A percentile compares a stretch with the other conserved stretches of the same genome.
Conservation (phyloP, 2,888 invertebrate species). For the Mamestra brassicae region DNA sequence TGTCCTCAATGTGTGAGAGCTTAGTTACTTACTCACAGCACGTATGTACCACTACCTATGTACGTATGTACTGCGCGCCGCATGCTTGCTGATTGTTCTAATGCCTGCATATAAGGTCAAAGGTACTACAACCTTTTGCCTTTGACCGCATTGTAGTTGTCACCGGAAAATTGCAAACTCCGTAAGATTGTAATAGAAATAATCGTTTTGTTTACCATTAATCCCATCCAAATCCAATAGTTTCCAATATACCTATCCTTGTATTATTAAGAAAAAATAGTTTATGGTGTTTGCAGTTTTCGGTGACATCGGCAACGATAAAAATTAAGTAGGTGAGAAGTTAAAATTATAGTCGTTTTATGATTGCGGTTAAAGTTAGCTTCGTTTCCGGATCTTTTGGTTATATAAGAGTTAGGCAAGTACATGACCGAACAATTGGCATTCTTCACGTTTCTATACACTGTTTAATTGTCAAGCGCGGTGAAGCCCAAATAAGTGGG, state of each 20-base stretch:
- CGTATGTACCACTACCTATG: constrained; percentile 14
- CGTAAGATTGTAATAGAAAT: too few species aligned
- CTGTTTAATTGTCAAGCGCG: not conserved
- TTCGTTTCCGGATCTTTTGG: not conserved
- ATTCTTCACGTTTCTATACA: not conserved
- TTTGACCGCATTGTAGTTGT: constrained; percentile 23
- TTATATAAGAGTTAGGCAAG: not conserved
- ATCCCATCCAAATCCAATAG: too few species aligned
- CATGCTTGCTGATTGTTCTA: constrained; percentile 33
- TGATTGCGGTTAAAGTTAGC: not conserved
- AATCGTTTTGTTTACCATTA: too few species aligned
- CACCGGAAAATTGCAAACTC: too few species aligned
- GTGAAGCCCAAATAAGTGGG: not conserved
- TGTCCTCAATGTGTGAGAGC: constrained; percentile 75
- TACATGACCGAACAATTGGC: not conserved
- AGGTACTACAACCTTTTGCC: constrained; percentile 8
- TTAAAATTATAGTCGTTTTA: not conserved
- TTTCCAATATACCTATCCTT: too few species aligned
- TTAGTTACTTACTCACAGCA: constrained; percentile 64
- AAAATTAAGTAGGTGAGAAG: not conserved
- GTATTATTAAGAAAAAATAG: too few species aligned
- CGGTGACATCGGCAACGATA: not conserved
- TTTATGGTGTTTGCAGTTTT: too few species aligned
- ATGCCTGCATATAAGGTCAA: constrained; percentile 16
- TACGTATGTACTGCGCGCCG: constrained; percentile 11